phyloP scores from a whole-genome alignment of 1,140 invertebrate genomes.

The Drosophila cardini region DNA sequence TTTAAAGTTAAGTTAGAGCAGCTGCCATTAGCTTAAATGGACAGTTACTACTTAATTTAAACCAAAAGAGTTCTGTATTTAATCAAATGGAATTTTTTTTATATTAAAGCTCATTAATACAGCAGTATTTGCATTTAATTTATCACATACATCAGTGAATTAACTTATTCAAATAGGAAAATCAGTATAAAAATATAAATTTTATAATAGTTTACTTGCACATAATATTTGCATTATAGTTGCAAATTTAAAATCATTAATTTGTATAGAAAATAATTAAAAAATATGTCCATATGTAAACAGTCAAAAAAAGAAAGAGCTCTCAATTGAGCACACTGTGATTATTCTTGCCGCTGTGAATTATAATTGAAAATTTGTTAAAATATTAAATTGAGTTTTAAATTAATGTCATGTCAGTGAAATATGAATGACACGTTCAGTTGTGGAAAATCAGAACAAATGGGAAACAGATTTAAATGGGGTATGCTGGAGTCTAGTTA shows the following conservation, averaged over 20 bases:
- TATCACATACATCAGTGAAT: too few relatives aligned
- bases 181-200: too few relatives aligned
- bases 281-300: neutral
- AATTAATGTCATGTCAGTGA: slow-evolving; percentile 52
- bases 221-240: neutral
- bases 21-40: slow-evolving; percentile 9
- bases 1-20: neutral
- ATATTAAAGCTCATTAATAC: too few relatives aligned
- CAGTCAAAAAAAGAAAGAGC: neutral
- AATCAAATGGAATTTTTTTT: too few relatives aligned
- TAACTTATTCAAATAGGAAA: too few relatives aligned
- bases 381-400: slow-evolving; percentile 51
- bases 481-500: neutral
- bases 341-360: slow-evolving; percentile 3
- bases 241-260: neutral
- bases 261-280: slow-evolving; percentile 18
- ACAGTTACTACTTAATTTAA: neutral
- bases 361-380: slow-evolving; percentile 66
- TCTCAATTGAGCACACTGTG: neutral
- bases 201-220: too few relatives aligned
- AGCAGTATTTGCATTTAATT: too few relatives aligned
- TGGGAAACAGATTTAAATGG: neutral
- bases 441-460: neutral
- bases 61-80: neutral
- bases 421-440: slow-evolving; percentile 57